Base-by-base conservation (phyloP, 2,113 vertebrate species). In the Centropristis striata region DNA sequence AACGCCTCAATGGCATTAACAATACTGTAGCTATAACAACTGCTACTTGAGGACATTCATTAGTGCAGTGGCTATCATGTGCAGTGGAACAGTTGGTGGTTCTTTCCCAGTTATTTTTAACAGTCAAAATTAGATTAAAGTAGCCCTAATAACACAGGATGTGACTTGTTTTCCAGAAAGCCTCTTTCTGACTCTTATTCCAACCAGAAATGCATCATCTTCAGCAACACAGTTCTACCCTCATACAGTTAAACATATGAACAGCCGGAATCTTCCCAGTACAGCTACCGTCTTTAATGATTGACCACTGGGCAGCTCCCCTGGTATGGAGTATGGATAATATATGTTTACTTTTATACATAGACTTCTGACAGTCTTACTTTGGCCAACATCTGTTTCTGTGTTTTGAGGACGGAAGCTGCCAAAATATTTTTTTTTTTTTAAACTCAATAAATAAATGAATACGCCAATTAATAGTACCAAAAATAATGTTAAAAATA, bases 1-100 rank as follows among this genome's bases (percentile, higher is more conserved):
- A 69, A 44, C 42, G 20, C 44, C 71, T 80, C 73, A 76, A 86
- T 77, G 78, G 51, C 75, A 49, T 36, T 47, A 74, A 80, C 25
- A 60, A 27, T 4, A 71, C 27, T 39, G 81, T 32, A 84, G 61
- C 75, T 54, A 70, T 84, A 80, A 81, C 79, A 88, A 85, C 80
- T 36, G 54, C 25, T 50, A 53, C 53, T 51, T 41, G 9, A 73
- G 73, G 25, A 23, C 32, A 50, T 32, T 60, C 15, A 51, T 70
- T 69, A 57, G 32, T 3, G 11, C 15, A 50, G 18, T 15, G 44
- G 57, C 1, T 12, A 59, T 32, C 4, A 42, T 25, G n/a, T 42
- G 58, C 10, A 64, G 39, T 0, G 1, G 16, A 46, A 57, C 42
- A 60, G 1, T 42, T 4, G 0, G 9, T 32, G 18, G 3, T 42